phyloP scores from a whole-genome alignment of 2,888 invertebrate genomes.

The Eupsilia transversa region DNA sequence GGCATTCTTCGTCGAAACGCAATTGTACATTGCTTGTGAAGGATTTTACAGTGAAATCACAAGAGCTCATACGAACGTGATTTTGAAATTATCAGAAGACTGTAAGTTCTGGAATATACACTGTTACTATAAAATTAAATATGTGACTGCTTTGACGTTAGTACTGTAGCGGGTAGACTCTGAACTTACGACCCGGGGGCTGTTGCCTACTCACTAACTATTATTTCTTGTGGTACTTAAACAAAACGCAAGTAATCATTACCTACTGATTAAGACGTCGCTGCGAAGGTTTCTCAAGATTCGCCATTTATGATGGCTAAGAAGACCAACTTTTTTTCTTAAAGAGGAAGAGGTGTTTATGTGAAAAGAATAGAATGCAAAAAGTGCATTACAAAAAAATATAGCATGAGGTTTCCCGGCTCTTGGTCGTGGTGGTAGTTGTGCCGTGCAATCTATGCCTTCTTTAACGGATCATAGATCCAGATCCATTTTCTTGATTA shows the following conservation, averaged over 20 bases:
- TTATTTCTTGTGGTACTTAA: not conserved
- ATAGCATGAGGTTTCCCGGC: not conserved
- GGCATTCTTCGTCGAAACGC: slow-evolving; percentile 35
- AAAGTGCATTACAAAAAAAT: not conserved
- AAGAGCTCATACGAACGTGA: slow-evolving; percentile 22
- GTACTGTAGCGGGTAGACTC: not conserved
- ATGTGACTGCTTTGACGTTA: not conserved
- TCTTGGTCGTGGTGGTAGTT: not conserved
- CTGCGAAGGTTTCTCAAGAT: not conserved
- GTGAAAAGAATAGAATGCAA: not conserved
- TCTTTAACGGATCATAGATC: not conserved
- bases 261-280: not conserved
- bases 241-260: not conserved
- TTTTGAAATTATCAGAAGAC: slow-evolving; percentile 34
- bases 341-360: not conserved
- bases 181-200: not conserved
- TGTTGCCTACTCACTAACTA: not conserved
- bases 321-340: not conserved
- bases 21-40: slow-evolving; percentile 40
- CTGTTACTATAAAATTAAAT: not conserved
- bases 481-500: not conserved
- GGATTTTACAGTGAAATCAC: slow-evolving; percentile 41
- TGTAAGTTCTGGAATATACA: slow-evolving; percentile 14
- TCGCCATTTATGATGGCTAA: not conserved
- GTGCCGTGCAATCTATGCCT: no score